Evolutionary conservation across 2,797 vertebrate genomes (phyloP), one percentile per base, ranked within the genome.

Genomic region (Taenioides sp.): DNA sequence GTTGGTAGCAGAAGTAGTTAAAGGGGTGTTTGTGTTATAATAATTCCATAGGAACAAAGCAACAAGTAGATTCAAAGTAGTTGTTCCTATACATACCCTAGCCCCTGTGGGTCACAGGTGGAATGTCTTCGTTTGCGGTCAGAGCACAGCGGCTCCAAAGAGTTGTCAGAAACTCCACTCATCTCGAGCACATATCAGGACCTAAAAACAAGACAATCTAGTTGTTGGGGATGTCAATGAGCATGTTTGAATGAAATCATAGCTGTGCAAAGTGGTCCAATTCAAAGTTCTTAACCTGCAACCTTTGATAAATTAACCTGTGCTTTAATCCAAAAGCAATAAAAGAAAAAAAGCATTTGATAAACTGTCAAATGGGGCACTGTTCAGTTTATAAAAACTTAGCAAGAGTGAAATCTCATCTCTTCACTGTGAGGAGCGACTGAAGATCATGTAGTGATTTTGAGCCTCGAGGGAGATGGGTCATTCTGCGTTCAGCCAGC

Each of bases 101-200:
- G 91, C 76, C 96, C 96, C 14, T 95, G 95, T 34, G 95, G 92
- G 88, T 99, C 97, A 84, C 95, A 98, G 71, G 96, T 95, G 83
- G 97, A 95, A 69, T 96, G 89, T 90, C 99, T 99, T 76, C 97
- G 96, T 85, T 99, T 99, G 84, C 97, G 95, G 81, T 98, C 96
- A 12, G 92, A 94, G 90, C 95, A 93, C 93, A 98, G 84, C 2
- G 93, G 93, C 88, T 97, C 97, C 92, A 97, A 91, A 77, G 94
- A 92, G 87, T 95, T 97, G 86, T 99, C 97, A 92, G 96, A 96
- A 86, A 97, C 85, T 80, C 96, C 96, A 80, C 96, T 99, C 98
- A 99, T 99, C 80, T 90, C 97, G 91, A 94, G 84, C 89, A 90
- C 75, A 92, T 95, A 96, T 97, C 93, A 96, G 95, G 94, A 95